Base-by-base conservation (phyloP, 2,888 invertebrate species). In the Dolomedes plantarius region DNA sequence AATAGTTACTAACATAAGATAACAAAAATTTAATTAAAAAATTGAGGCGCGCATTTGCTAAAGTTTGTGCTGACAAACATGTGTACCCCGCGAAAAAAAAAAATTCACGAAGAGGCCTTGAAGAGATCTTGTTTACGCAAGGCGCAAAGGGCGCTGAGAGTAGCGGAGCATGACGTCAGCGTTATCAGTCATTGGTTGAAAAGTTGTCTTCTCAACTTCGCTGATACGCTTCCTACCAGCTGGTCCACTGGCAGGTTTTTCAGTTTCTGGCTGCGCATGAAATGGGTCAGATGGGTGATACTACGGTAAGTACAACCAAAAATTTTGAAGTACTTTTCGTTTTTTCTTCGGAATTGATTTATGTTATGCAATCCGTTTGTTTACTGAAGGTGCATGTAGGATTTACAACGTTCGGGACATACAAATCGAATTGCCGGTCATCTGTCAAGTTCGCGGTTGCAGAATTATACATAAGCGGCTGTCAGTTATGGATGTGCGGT, bases 71-170 rank as follows among this genome's bases (percentile, higher is more conserved):
- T 13, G 16, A 46, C 6, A 13, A 46, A 46, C 41, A 46, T 46
- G 41, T 13, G 27, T 28, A 64, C 27, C 27, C 29, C 16, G n/a
- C 29, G 28, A 3, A 7, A 9, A 67, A 32, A 0, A 32, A 67
- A 32, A 0, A 32, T n/a, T 16, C 7, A 29, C 1, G 27, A 36
- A 32, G 71, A 56, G 82, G 82, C 83, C 83, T 83, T 83, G 76
- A 83, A 76, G 65, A 56, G 67, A 29, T 29, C 68, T 69, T 83
- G 77, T 83, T 83, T 83, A 83, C 76, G 82, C 82, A 82, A 82
- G 19, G 68, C 65, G 41, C 41, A 28, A 69, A 78, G 67, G 73
- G 80, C 73, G 80, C 80, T 67, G 67, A 77, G 68, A 80, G 80
- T 73, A 80, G 80, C 46, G 75, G 83, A 29, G 36, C 31, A 31